Conservation (phyloP, 2,797 vertebrate genomes). For the Oreonectes daqikongensis region DNA sequence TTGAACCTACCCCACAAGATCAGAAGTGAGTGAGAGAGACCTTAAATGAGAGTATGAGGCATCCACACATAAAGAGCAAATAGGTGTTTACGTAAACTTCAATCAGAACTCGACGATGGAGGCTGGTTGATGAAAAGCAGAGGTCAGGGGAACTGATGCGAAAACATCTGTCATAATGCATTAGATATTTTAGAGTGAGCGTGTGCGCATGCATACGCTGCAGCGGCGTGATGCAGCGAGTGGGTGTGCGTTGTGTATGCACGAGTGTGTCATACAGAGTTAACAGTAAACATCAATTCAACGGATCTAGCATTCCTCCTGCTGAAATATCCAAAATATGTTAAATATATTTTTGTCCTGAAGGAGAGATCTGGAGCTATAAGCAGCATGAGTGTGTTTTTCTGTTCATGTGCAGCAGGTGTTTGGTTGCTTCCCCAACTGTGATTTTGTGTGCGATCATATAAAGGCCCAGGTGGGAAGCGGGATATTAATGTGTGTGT, state of each 20-base stretch:
- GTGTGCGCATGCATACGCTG: conserved; percentile 22
- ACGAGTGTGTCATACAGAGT: neutral
- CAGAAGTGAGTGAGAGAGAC: neutral
- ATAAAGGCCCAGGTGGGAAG: conserved; percentile 40
- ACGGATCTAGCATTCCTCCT: neutral
- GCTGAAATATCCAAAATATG: neutral
- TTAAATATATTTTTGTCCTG: neutral
- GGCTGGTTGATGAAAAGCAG: neutral
- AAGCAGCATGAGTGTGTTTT: conserved; percentile 14
- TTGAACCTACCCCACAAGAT: neutral
- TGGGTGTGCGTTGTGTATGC: neutral
- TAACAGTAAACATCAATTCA: neutral
- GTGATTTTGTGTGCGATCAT: conserved; percentile 20
- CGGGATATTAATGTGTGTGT: conserved; percentile 33
- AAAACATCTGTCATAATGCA: conserved; percentile 37
- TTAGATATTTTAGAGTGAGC: conserved; percentile 21
- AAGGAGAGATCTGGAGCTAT: neutral
- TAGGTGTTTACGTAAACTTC: neutral
- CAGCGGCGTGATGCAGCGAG: neutral
- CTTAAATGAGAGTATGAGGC: neutral
- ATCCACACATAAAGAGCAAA: neutral
- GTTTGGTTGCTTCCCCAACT: conserved; percentile 19
- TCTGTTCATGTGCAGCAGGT: conserved; percentile 35
- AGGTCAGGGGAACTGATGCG: conserved; percentile 21
- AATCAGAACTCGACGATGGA: conserved; percentile 1